Evolutionary conservation across 2,797 vertebrate species (phyloP).

Genomic region (Malurus splendens): DNA sequence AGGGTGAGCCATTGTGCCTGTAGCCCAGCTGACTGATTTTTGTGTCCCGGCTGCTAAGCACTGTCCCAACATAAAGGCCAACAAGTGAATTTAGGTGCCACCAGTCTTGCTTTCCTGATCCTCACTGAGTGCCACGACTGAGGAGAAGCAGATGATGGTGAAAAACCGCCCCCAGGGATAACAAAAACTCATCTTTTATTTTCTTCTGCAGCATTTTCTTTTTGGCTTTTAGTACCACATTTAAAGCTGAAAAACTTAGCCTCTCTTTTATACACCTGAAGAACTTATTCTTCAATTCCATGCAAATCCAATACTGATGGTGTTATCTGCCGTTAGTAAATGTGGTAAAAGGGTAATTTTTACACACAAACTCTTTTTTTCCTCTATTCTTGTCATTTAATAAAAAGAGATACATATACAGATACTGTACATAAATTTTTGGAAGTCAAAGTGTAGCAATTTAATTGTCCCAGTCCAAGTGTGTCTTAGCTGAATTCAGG

Average conservation of each 20-base stretch:
- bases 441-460: neutral
- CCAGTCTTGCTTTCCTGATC: neutral
- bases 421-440: neutral
- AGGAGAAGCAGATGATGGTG: neutral
- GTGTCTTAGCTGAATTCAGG: neutral
- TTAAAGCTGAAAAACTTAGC: neutral
- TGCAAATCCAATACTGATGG: neutral
- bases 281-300: neutral
- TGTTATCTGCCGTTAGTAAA: neutral
- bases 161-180: neutral
- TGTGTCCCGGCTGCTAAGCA: neutral
- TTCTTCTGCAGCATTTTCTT: neutral
- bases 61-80: fast-evolving
- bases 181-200: neutral
- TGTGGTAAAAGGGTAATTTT: neutral
- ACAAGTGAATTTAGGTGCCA: fast-evolving
- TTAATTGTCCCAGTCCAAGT: neutral
- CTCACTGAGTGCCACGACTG: neutral
- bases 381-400: neutral
- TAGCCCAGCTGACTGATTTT: neutral
- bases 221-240: neutral
- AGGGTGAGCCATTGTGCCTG: neutral
- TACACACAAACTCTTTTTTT: neutral
- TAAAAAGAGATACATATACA: neutral
- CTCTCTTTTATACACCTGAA: neutral